These are phyloP conservation scores for Sturmia bella DNA, from an alignment of 2,888 invertebrate genomes.

Conservation along the genomic window DNA sequence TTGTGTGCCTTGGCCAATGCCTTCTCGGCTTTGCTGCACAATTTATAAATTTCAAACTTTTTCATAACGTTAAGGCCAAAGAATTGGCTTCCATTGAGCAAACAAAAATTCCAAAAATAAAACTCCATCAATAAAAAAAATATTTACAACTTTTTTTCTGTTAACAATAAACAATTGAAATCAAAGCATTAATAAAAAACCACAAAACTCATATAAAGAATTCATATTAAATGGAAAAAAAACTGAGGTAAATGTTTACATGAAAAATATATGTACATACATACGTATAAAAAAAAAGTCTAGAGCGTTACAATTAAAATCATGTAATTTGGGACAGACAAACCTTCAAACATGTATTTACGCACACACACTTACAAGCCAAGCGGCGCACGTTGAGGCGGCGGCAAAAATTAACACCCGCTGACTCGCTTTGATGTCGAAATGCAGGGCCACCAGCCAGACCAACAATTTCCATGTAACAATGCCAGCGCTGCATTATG, in stretches of 20 bases:
- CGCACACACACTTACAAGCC: too few relatives aligned
- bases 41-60: too few relatives aligned
- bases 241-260: neutral
- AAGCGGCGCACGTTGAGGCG: conserved; percentile 35
- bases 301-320: neutral
- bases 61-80: too few relatives aligned
- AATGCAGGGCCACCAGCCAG: too few relatives aligned
- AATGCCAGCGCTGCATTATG: too few relatives aligned
- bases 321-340: neutral
- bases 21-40: too few relatives aligned
- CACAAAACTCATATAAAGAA: conserved; percentile 12
- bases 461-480: conserved; percentile 37
- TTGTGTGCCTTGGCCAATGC: too few relatives aligned
- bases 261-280: too few relatives aligned
- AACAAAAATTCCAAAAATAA: conserved; percentile 13
- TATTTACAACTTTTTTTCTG: conserved; percentile 1
- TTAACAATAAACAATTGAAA: neutral
- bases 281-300: neutral
- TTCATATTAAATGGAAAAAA: neutral
- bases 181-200: conserved; percentile 18
- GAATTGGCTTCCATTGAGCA: neutral
- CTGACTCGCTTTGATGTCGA: conserved; percentile 55
- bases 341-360: neutral
- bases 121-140: neutral
- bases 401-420: conserved; percentile 43